phyloP scores from a whole-genome alignment of 2,888 invertebrate species.

The Caenorhabditis sulstoni region DNA sequence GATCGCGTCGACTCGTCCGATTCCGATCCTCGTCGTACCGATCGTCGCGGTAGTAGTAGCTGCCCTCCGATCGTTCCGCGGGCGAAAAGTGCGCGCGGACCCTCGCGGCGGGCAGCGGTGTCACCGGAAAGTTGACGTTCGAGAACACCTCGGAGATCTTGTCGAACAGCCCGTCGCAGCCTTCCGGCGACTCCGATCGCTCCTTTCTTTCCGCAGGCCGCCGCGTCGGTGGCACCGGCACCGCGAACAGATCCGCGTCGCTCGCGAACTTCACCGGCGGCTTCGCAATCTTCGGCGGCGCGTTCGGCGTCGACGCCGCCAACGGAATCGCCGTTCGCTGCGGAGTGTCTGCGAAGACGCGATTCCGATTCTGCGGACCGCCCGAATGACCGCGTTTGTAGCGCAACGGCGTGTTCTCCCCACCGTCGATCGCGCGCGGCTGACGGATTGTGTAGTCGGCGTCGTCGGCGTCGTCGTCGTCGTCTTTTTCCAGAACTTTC shows the following conservation, averaged over 20 bases:
- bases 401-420: constrained; percentile 36
- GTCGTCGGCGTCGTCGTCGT: constrained; percentile 16
- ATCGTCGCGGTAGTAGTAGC: background rate
- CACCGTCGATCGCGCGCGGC: background rate
- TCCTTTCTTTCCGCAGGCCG: background rate
- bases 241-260: constrained; percentile 36
- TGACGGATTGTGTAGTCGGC: constrained; percentile 37
- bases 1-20: constrained; percentile 11
- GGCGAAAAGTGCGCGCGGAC: no score
- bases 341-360: constrained; percentile 19
- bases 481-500: background rate
- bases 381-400: constrained; percentile 20
- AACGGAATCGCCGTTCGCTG: constrained; percentile 3
- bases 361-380: background rate
- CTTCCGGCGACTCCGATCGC: no score
- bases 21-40: background rate
- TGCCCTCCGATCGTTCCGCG: no score
- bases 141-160: background rate
- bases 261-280: background rate
- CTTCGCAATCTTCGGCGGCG: background rate
- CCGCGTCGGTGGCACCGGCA: constrained; percentile 7
- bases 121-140: background rate
- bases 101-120: constrained; percentile 21
- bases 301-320: constrained; percentile 22
- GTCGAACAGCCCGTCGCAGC: no score